phyloP scores from a whole-genome alignment of 2,113 vertebrate genomes.

The Phaethon lepturus region DNA sequence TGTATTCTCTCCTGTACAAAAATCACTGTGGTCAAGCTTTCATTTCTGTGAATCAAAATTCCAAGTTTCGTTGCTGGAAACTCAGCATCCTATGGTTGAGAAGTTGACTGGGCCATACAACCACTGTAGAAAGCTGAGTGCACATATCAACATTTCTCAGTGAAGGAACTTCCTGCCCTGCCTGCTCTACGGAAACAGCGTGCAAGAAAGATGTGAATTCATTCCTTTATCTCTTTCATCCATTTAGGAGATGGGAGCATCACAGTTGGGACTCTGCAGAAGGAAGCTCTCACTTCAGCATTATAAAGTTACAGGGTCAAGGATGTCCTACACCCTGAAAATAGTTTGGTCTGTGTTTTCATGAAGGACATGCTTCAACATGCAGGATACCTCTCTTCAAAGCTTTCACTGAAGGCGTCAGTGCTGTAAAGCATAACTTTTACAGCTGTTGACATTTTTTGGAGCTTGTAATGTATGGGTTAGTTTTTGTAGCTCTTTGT shows the following conservation, averaged over 20 bases:
- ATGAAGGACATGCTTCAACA: not conserved
- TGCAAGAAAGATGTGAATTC: not conserved
- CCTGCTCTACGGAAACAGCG: not conserved
- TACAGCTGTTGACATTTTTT: not conserved
- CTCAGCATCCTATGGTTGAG: not conserved
- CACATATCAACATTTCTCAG: not conserved
- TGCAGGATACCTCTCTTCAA: not conserved
- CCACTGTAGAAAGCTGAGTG: not conserved
- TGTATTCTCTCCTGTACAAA: not conserved
- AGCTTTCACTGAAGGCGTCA: not conserved
- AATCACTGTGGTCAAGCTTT: not conserved
- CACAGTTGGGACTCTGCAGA: not conserved
- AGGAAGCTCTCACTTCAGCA: not conserved
- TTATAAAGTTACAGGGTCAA: not conserved
- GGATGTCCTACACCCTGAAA: not conserved
- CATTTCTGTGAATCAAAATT: not conserved
- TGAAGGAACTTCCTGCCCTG: not conserved
- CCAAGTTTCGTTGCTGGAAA: not conserved
- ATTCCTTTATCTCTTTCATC: not conserved
- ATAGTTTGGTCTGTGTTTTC: not conserved
- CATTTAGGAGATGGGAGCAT: rapidly evolving
- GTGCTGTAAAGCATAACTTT: not conserved
- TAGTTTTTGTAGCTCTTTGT: not conserved
- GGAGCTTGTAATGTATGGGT: not conserved
- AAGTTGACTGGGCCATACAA: not conserved